Evolutionary conservation across 2,888 invertebrate species (phyloP).

Genomic region (Drosophila kanekoi): DNA sequence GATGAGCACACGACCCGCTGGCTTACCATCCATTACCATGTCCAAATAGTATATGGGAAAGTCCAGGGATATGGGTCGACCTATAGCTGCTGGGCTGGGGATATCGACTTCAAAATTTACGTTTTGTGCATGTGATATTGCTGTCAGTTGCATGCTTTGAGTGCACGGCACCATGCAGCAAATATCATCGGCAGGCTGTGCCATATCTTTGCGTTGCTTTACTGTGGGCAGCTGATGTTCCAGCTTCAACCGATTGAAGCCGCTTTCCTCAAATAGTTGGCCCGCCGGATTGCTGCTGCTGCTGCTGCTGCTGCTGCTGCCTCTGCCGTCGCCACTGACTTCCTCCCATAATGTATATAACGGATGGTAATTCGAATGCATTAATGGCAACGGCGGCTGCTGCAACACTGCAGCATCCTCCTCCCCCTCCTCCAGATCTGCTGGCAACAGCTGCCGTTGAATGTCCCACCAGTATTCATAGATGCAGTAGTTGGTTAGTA

Average conservation of each 20-base stretch:
- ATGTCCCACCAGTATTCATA: conserved; percentile 5
- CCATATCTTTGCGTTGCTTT: neutral
- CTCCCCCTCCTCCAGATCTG: conserved; percentile 77
- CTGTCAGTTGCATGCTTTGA: no score
- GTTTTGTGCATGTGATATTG: no score
- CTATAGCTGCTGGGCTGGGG: neutral
- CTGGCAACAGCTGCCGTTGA: conserved; percentile 82
- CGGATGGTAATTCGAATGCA: neutral
- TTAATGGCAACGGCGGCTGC: no score
- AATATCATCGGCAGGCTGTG: no score
- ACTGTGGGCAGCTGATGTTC: neutral
- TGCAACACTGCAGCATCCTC: no score
- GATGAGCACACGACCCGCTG: conserved; percentile 90
- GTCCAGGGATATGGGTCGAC: accelerated
- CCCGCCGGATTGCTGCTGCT: neutral
- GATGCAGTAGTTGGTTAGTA: conserved; percentile 86
- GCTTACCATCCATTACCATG: conserved; percentile 87
- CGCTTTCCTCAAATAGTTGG: no score
- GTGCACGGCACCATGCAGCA: neutral
- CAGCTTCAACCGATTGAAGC: no score
- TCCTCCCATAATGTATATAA: neutral
- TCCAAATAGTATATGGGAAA: conserved; percentile 14
- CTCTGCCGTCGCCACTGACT: no score
- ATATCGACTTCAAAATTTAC: no score
- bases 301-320: neutral